Evolutionary conservation across 2,888 invertebrate genomes (phyloP).

Genomic region (Syrphus vitripennis): DNA sequence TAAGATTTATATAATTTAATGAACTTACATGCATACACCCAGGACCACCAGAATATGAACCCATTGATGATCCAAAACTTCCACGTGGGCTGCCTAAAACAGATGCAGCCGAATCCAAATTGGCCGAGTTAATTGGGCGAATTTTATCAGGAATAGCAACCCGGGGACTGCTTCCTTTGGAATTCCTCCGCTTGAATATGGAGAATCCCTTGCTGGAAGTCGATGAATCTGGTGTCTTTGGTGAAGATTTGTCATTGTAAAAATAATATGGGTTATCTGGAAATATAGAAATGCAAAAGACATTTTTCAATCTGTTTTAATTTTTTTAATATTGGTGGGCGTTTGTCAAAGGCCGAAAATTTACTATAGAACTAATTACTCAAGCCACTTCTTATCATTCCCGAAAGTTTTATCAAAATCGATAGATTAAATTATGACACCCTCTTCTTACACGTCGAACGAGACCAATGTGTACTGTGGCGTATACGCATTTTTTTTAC

Average conservation of each 20-base stretch:
- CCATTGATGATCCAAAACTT: slow-evolving; percentile 77
- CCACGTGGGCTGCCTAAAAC: slow-evolving; percentile 80
- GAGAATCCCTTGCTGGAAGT: slow-evolving; percentile 78
- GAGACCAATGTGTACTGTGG: too few species aligned
- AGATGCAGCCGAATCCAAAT: slow-evolving; percentile 79
- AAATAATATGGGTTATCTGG: slow-evolving; percentile 81
- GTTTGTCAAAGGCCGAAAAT: too few species aligned
- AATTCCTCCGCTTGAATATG: slow-evolving; percentile 80
- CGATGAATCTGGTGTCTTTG: slow-evolving; percentile 79
- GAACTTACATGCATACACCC: slow-evolving; percentile 75
- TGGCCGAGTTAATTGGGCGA: slow-evolving; percentile 79
- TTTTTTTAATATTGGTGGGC: too few species aligned
- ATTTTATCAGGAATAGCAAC: slow-evolving; percentile 76
- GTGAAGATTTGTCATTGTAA: slow-evolving; percentile 80
- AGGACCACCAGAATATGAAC: slow-evolving; percentile 75
- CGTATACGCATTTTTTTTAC: too few species aligned
- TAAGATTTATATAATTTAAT: not conserved
- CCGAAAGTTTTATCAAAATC: too few species aligned
- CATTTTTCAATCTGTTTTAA: too few species aligned
- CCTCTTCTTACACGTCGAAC: too few species aligned
- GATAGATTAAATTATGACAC: too few species aligned
- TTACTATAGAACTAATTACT: too few species aligned
- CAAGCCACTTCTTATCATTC: too few species aligned
- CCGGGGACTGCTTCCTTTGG: slow-evolving; percentile 79
- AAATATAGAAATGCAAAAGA: slow-evolving; percentile 52